Conservation (phyloP, 2,113 vertebrate genomes). For the Strix aluco region DNA sequence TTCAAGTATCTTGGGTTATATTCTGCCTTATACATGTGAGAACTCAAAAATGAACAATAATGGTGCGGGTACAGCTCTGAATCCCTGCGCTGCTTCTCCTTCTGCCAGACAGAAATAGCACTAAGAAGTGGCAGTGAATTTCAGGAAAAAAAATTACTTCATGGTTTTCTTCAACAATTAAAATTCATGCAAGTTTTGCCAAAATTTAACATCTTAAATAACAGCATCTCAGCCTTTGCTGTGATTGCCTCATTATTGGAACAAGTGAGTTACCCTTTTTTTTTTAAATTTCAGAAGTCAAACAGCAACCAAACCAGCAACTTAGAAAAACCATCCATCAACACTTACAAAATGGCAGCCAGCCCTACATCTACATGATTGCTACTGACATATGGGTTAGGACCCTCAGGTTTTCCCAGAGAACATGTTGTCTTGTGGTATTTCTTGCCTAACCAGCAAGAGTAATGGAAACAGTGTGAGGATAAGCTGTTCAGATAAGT, state of each 20-base stretch:
- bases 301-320: neutral
- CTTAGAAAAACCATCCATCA: neutral
- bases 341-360: neutral
- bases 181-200: neutral
- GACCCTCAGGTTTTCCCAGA: neutral
- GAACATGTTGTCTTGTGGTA: neutral
- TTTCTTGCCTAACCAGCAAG: constrained; percentile 1
- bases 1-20: neutral
- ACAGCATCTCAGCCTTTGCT: neutral
- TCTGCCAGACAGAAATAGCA: neutral
- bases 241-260: neutral
- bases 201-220: neutral
- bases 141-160: neutral
- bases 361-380: neutral
- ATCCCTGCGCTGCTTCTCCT: neutral
- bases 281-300: neutral
- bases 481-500: constrained; percentile 15
- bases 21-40: neutral
- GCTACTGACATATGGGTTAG: neutral
- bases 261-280: neutral
- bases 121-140: neutral
- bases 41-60: neutral
- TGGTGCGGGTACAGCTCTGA: neutral
- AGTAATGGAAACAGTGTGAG: constrained; percentile 17
- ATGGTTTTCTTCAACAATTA: neutral